These are phyloP conservation scores for Chamaea fasciata DNA, from an alignment of 2,113 vertebrate species.

Conservation along the genomic window DNA sequence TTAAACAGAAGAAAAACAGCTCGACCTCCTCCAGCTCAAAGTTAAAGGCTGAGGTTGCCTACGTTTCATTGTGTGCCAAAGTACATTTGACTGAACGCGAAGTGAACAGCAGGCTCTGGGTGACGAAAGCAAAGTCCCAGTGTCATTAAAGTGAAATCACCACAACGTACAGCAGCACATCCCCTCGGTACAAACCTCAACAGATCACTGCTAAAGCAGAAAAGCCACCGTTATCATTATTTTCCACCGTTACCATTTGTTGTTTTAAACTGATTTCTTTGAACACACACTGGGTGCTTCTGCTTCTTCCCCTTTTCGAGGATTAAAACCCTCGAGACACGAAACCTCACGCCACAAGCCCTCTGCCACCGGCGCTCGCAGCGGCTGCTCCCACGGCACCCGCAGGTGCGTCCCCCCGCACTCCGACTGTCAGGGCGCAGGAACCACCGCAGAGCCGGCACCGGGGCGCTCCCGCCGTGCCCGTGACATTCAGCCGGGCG, in stretches of 20 bases:
- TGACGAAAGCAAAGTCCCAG: not conserved
- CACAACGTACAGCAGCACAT: accelerated
- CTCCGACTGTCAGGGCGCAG: not conserved
- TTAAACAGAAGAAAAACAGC: not conserved
- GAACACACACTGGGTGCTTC: not conserved
- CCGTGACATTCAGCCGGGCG: not conserved
- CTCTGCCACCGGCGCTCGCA: not conserved
- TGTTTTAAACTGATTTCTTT: accelerated
- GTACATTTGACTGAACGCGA: not conserved
- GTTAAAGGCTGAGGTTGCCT: not conserved
- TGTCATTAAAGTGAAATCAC: not conserved
- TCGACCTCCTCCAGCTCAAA: not conserved
- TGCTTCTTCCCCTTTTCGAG: not conserved
- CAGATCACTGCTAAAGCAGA: not conserved
- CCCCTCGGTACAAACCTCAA: not conserved
- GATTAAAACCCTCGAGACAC: not conserved
- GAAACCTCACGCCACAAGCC: not conserved
- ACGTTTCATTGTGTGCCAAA: not conserved
- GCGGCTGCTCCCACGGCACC: not conserved
- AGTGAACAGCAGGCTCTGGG: not conserved
- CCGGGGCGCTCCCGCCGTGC: not conserved
- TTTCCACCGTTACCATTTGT: not conserved
- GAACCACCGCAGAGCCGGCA: not conserved
- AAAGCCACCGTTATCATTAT: not conserved
- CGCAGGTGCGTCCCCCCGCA: not conserved